Evolutionary conservation across 2,888 invertebrate genomes (phyloP), one percentile per base, ranked within the genome.

Genomic region (Nymphalis urticae): DNA sequence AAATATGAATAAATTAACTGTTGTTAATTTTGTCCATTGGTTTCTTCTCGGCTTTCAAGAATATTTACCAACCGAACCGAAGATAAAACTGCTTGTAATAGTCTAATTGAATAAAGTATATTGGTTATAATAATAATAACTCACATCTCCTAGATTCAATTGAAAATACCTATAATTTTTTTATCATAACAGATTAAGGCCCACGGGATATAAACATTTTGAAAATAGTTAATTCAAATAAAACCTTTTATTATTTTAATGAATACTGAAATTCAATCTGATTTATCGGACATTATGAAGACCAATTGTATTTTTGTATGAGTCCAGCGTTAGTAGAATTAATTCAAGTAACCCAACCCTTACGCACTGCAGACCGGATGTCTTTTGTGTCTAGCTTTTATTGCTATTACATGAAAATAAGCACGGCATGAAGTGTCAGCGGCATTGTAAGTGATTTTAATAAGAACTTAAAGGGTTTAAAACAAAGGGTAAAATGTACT

Each of bases 311-410:
- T 48, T 54, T 53, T 66, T 3, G 54, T 19, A 48, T 48, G 27
- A 53, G 48, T 32, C 51, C 13, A 47, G 51, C 27, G 8, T 21
- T 60, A 47, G 61, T 24, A 61, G 48, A 70, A 58, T 64, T 56
- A 53, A 58, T 32, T n/a, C 48, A 48, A 47, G 53, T 17, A 60
- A 71, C 64, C 58, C 54, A 60, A 71, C 64, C 60, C 54, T 27
- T 19, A 32, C 24, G 32, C 5, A 53, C 42, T 56, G 36, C 62
- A 48, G 58, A 47, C 58, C 71, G 79, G 75, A 76, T 71, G 71
- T 66, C 71, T 71, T 70, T 74, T 75, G 71, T 71, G 51, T 69
- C 13, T 10, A 47, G 58, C 24, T 68, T 54, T 58, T 59, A 68
- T 68, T 51, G 61, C 64, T 53, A 24, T 64, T 60, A 60, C 42